phyloP scores from a whole-genome alignment of 2,888 invertebrate species.

The Catonia carolina region DNA sequence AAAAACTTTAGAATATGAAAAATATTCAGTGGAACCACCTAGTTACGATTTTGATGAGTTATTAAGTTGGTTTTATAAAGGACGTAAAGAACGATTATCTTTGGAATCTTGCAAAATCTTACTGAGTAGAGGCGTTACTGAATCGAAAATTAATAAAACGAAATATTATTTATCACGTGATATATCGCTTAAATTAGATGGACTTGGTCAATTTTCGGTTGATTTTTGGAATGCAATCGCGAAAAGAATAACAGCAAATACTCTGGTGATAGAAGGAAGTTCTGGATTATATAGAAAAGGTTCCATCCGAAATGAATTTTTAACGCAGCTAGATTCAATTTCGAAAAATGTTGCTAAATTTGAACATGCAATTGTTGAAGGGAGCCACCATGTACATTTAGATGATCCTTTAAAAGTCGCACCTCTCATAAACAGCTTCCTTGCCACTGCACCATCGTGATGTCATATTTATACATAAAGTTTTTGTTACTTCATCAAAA shows the following conservation, averaged over 20 bases:
- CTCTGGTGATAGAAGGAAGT: not conserved
- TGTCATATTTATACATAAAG: no score
- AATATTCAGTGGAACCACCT: not conserved
- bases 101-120: not conserved
- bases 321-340: not conserved
- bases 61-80: not conserved
- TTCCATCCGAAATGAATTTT: not conserved
- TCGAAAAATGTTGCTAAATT: not conserved
- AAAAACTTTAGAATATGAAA: not conserved
- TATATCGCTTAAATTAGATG: not conserved
- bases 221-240: not conserved
- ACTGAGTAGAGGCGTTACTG: not conserved
- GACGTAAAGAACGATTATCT: not conserved
- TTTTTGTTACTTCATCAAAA: no score
- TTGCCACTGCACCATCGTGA: no score
- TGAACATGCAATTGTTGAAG: not conserved
- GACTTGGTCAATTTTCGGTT: not conserved
- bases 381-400: not conserved
- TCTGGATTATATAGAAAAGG: conserved; percentile 1
- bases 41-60: not conserved
- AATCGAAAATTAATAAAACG: not conserved
- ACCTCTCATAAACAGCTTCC: not conserved
- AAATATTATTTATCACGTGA: not conserved
- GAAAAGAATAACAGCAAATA: not conserved
- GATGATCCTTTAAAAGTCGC: not conserved